Percentiles rank a stretch among this genome's conserved stretches.
These are phyloP conservation scores for Adelognathus sp. DNA, from an alignment of 2,888 invertebrate species.

Conservation along the genomic window DNA sequence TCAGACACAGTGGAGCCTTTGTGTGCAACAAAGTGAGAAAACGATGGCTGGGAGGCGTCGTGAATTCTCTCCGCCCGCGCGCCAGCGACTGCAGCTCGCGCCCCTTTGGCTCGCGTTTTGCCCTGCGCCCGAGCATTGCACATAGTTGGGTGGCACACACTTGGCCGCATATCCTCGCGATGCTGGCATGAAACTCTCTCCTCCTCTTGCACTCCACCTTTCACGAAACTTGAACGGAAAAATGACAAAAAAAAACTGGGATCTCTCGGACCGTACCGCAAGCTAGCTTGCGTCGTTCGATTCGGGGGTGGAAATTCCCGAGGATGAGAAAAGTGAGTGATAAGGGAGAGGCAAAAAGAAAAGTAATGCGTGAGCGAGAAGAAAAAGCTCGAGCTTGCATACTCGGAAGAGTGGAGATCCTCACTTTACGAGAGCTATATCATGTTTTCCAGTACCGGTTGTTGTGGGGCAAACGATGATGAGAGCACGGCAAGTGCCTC, in stretches of 20 bases:
- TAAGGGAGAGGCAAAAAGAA: background rate
- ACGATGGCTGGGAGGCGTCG: constrained; percentile 72
- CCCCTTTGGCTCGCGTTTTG: constrained; percentile 17
- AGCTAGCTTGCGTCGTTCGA: constrained; percentile 12
- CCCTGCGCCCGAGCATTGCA: constrained; percentile 27
- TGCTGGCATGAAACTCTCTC: constrained; percentile 51
- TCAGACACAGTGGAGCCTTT: constrained; percentile 64
- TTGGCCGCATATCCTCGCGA: constrained; percentile 59
- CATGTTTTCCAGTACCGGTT: background rate
- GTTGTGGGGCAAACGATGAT: constrained; percentile 17
- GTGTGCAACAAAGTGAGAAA: constrained; percentile 67
- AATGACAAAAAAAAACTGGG: constrained; percentile 66
- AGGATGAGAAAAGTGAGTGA: constrained; percentile 55
- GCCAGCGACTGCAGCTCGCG: constrained; percentile 30
- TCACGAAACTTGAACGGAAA: constrained; percentile 51
- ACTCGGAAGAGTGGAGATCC: too few species aligned
- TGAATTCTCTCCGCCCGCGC: constrained; percentile 50
- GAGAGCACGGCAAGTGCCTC: constrained; percentile 7
- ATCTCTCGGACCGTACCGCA: constrained; percentile 63
- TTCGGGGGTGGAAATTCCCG: constrained; percentile 2
- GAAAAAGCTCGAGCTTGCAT: background rate
- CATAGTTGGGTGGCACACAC: constrained; percentile 54
- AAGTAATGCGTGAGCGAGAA: background rate
- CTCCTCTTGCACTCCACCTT: constrained; percentile 4
- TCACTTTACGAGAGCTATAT: constrained; percentile 55